These are phyloP conservation scores for Cataglyphis hispanica DNA, from an alignment of 1,140 invertebrate genomes.

Conservation along the genomic window DNA sequence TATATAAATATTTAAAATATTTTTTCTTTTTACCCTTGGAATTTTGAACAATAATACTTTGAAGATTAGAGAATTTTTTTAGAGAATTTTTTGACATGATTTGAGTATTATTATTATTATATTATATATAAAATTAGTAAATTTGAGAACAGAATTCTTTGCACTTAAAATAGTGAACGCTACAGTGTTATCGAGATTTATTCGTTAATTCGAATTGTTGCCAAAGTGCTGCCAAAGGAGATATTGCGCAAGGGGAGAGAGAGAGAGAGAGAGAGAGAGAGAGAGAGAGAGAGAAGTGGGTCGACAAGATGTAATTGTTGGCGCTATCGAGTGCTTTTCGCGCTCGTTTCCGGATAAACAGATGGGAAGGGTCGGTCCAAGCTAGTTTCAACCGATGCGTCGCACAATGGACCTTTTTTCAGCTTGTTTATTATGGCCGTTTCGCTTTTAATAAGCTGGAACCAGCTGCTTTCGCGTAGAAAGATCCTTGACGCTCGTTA, in stretches of 20 bases:
- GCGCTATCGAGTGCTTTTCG: conserved; percentile 57
- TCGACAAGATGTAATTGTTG: neutral
- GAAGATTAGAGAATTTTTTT: too few relatives aligned
- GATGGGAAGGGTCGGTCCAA: neutral
- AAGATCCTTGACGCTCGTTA: conserved; percentile 69
- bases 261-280: neutral
- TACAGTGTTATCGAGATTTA: neutral
- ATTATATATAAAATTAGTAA: neutral
- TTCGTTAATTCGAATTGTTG: neutral
- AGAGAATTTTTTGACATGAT: too few relatives aligned
- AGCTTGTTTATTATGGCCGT: conserved; percentile 80
- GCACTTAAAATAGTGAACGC: neutral
- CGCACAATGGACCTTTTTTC: conserved; percentile 46
- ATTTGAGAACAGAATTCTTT: neutral
- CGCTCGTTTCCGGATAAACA: conserved; percentile 4
- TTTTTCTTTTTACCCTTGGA: too few relatives aligned
- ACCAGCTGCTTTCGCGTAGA: conserved; percentile 69
- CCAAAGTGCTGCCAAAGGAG: neutral
- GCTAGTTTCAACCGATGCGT: neutral
- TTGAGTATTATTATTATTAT: neutral
- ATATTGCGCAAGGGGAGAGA: too few relatives aligned
- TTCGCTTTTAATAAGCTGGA: conserved; percentile 82
- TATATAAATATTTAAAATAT: too few relatives aligned
- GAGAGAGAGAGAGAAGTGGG: neutral
- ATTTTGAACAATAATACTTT: too few relatives aligned